Evolutionary conservation across 2,888 invertebrate genomes (phyloP).

Genomic region (Bruchidius siliquastri): DNA sequence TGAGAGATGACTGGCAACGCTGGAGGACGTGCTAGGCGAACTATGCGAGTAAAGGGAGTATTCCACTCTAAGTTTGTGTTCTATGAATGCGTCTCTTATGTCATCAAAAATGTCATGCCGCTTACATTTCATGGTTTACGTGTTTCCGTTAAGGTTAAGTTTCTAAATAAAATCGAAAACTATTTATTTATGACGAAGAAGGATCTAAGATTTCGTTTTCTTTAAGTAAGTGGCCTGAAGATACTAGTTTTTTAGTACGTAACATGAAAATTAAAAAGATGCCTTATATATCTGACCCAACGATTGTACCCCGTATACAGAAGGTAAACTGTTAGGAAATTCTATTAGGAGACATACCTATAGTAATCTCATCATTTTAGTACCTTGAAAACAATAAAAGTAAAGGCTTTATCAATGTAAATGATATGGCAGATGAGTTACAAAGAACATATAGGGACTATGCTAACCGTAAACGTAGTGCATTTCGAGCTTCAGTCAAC

Average conservation of each 20-base stretch:
- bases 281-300: slow-evolving; percentile 46
- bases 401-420: slow-evolving; percentile 75
- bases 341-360: not conserved
- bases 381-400: slow-evolving; percentile 78
- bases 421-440: slow-evolving; percentile 76
- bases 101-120: not conserved
- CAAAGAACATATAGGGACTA: slow-evolving; percentile 75
- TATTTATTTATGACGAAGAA: not conserved
- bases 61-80: too few species aligned
- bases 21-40: too few species aligned
- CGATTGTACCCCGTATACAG: slow-evolving; percentile 51
- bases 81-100: not conserved
- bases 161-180: not conserved
- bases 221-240: not conserved
- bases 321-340: slow-evolving; percentile 41
- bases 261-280: slow-evolving; percentile 15
- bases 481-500: slow-evolving; percentile 76
- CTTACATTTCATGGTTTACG: not conserved
- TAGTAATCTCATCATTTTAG: slow-evolving; percentile 42
- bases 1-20: too few species aligned
- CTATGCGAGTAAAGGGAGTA: too few species aligned
- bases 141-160: not conserved
- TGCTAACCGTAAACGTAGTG: slow-evolving; percentile 70
- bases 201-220: not conserved
- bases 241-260: not conserved